Evolutionary conservation across 2,888 invertebrate species (phyloP), one percentile per base, ranked within the genome.

Genomic region (Xestia c-nigrum): DNA sequence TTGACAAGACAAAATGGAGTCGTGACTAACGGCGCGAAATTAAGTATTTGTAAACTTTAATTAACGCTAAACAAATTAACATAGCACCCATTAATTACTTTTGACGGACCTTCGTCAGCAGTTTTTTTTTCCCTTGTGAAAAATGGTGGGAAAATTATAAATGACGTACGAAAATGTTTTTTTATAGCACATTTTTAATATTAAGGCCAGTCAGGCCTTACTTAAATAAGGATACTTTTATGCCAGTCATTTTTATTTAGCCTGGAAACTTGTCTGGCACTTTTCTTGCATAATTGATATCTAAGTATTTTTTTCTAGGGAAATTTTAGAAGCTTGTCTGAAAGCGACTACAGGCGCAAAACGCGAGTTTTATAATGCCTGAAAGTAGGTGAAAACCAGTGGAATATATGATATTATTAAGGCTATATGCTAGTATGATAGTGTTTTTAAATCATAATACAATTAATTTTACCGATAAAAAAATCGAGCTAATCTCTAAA

Each of bases 51-150:
- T 47, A 69, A 80, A 72, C 38, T 71, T 76, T 72, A 84, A 75
- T 74, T 78, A 74, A 66, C 52, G 65, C 40, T 38, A 72, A 78
- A 72, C 24, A 73, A 85, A 84, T 84, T 76, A 78, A 78, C 65
- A 76, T 47, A 24, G 61, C 50, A 59, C 21, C 68, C 57, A 84
- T 75, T 85, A 76, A 83, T 85, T 78, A 73, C 14, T 38, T 68
- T 66, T 76, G 79, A 65, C 72, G 43, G 69, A 40, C 12, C 5
- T 81, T 59, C 72, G 50, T 85, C 78, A 78, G 83, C 83, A 74
- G 24, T 66, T 85, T 85, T 31, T 59, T 57, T 14, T 9, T 38
- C 14, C 24, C 43, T 24, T 10, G 38, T 61, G 59, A 66, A 67
- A 81, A 81, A 81, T 81, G 67, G 52, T 70, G 31, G 43, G 12